Conservation (phyloP, 2,797 vertebrate species). For the Thalassophryne amazonica region DNA sequence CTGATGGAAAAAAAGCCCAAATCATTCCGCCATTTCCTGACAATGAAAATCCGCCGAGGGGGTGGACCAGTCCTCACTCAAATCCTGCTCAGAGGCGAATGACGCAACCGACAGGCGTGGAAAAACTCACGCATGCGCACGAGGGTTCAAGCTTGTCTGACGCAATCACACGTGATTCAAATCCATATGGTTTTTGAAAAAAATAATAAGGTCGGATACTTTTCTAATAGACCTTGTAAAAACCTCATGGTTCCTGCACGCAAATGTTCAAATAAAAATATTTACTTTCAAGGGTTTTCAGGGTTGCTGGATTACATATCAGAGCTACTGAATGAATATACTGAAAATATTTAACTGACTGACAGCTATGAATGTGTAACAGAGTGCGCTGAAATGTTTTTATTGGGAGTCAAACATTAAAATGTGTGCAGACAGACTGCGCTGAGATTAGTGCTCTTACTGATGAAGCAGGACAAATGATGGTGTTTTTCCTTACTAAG, state of each 20-base stretch:
- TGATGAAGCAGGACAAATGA: neutral
- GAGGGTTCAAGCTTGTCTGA: too few species aligned
- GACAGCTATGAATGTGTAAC: constrained; percentile 54
- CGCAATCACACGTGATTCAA: too few species aligned
- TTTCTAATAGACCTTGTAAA: too few species aligned
- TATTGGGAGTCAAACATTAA: constrained; percentile 57
- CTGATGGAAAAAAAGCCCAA: too few species aligned
- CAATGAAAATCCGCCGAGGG: too few species aligned
- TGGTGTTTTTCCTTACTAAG: neutral
- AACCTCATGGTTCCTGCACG: neutral
- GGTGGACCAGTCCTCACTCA: too few species aligned
- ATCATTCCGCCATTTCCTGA: too few species aligned
- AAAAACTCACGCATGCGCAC: too few species aligned
- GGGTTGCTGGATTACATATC: neutral
- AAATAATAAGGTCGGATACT: too few species aligned
- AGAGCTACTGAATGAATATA: constrained; percentile 20
- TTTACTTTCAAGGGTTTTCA: neutral
- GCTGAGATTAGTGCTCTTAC: constrained; percentile 9
- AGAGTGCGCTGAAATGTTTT: neutral
- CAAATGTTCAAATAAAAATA: neutral
- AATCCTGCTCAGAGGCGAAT: too few species aligned
- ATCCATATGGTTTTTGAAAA: too few species aligned
- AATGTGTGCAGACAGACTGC: neutral
- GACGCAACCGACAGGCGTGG: too few species aligned
- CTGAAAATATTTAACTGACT: constrained; percentile 39